A percentile compares a stretch with the other conserved stretches of the same genome.
phyloP scores from a whole-genome alignment of 2,797 vertebrate species.

The Premnoplex brunnescens region DNA sequence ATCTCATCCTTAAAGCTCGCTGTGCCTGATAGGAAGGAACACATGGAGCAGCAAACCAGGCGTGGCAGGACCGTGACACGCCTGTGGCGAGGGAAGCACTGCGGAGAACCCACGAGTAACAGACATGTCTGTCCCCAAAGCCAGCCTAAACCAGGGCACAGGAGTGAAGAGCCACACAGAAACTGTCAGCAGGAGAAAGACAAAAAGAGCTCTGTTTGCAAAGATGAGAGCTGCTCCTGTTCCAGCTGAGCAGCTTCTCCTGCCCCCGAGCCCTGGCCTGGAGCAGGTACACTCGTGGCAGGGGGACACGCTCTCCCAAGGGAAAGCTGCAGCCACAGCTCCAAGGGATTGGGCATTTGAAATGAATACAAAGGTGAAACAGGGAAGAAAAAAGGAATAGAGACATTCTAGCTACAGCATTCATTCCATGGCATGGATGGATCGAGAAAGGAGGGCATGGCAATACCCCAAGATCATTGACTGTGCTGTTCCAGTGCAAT shows the following conservation, averaged over 20 bases:
- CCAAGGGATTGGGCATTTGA: background rate
- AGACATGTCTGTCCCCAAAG: background rate
- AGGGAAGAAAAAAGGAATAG: background rate
- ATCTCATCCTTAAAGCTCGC: background rate
- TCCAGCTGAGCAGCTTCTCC: background rate
- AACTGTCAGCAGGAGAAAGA: background rate
- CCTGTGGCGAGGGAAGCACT: background rate
- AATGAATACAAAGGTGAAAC: background rate
- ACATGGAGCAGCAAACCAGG: background rate
- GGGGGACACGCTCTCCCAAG: background rate
- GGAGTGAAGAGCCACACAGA: background rate
- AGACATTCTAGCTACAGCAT: background rate
- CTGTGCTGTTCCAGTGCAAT: background rate
- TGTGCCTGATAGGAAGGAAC: fast-evolving
- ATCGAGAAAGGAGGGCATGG: background rate
- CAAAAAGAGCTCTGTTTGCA: background rate
- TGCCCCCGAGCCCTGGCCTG: background rate
- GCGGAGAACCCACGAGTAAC: background rate
- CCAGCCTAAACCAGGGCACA: background rate
- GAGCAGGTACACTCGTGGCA: background rate
- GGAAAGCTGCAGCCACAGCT: background rate
- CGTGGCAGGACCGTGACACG: fast-evolving
- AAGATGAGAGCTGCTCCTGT: background rate
- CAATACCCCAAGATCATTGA: background rate
- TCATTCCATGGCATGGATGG: background rate